Conservation (phyloP, 2,113 vertebrate genomes). For the Heloderma charlesbogerti region DNA sequence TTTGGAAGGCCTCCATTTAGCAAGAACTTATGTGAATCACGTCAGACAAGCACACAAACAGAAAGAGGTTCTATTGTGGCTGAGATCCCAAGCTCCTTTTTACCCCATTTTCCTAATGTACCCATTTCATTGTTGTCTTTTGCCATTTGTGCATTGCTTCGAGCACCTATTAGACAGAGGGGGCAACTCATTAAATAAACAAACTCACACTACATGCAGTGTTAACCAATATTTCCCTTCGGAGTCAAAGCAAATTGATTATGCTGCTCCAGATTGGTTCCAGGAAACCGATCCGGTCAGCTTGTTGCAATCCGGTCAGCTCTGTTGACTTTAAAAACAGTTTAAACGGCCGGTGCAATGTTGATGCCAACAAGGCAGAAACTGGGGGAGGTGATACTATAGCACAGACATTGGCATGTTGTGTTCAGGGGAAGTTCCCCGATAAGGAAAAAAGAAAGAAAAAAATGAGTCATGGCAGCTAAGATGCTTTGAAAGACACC, state of each 20-base stretch:
- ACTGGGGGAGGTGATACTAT: not conserved
- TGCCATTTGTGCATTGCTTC: too few species aligned
- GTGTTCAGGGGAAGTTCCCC: not conserved
- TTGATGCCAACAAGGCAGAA: not conserved
- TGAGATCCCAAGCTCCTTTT: not conserved
- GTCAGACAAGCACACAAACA: not conserved
- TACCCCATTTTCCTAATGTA: not conserved
- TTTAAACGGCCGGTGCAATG: too few species aligned
- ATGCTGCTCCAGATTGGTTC: not conserved
- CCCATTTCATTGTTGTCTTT: too few species aligned
- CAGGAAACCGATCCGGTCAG: not conserved
- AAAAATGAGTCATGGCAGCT: too few species aligned
- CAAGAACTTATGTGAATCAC: not conserved
- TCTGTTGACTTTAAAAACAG: not conserved
- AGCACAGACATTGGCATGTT: too few species aligned
- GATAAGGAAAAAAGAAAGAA: not conserved
- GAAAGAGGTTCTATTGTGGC: not conserved
- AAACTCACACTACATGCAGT: not conserved
- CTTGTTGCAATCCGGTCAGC: not conserved
- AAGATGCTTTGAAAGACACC: not conserved
- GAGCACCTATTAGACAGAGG: too few species aligned
- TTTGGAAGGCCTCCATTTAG: not conserved
- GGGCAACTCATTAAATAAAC: too few species aligned
- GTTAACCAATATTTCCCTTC: not conserved
- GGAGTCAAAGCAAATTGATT: conserved; percentile 1